Evolutionary conservation across 2,113 vertebrate species (phyloP).

Genomic region (Jaculus jaculus): DNA sequence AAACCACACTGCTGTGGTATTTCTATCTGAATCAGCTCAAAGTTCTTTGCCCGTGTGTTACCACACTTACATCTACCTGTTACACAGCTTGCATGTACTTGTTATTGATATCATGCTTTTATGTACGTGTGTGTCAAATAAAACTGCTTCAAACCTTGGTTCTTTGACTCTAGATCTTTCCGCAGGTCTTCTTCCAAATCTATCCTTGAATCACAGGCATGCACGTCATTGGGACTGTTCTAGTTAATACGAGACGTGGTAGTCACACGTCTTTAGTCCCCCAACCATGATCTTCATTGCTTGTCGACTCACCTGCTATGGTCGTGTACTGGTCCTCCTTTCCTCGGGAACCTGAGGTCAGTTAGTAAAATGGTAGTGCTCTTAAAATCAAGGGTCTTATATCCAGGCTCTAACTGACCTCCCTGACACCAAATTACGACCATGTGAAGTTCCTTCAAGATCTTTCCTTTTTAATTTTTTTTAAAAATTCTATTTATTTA

Average conservation of each 20-base stretch:
- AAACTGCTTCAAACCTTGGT: not conserved
- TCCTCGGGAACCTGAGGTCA: not conserved
- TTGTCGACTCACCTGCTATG: not conserved
- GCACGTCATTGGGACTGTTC: not conserved
- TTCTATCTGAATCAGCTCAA: not conserved
- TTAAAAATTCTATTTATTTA: no score
- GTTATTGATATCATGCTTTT: not conserved
- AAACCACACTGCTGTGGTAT: accelerated
- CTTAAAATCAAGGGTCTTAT: not conserved
- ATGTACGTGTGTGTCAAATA: not conserved
- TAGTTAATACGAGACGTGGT: not conserved
- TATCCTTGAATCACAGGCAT: not conserved
- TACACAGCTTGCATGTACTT: not conserved
- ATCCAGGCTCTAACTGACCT: not conserved
- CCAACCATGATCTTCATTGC: not conserved
- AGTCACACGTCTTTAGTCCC: not conserved
- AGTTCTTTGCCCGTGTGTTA: not conserved
- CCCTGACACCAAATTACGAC: not conserved
- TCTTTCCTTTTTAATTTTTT: not conserved
- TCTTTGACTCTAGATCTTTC: not conserved
- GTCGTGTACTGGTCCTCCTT: not conserved
- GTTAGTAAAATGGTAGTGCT: not conserved
- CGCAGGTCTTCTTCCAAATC: not conserved
- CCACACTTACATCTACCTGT: no score
- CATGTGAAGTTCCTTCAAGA: not conserved